These are phyloP conservation scores for Drosophila mojavensis DNA, from an alignment of 1,140 invertebrate species.

Conservation along the genomic window DNA sequence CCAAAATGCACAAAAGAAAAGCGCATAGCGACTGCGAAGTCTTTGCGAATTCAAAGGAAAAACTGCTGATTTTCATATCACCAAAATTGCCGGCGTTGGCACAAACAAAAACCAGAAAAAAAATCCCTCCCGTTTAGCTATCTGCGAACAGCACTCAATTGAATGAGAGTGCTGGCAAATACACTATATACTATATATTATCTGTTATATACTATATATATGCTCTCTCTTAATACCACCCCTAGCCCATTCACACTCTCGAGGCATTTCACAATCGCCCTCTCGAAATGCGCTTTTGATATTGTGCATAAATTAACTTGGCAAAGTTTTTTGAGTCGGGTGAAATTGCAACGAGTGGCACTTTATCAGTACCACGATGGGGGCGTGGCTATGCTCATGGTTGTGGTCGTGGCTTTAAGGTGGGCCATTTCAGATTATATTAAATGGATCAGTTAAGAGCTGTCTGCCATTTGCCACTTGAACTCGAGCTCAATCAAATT, in stretches of 20 bases:
- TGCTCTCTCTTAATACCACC: conserved; percentile 17
- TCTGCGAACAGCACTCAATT: conserved; percentile 66
- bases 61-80: conserved; percentile 79
- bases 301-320: conserved; percentile 77
- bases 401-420: not conserved
- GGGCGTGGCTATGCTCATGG: not conserved
- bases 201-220: conserved; percentile 34
- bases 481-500: conserved; percentile 39
- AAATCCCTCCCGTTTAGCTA: conserved; percentile 23
- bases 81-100: conserved; percentile 71
- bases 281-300: conserved; percentile 62
- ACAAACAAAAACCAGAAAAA: conserved; percentile 26
- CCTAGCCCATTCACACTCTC: not conserved
- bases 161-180: conserved; percentile 71
- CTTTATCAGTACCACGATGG: conserved; percentile 48
- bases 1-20: conserved; percentile 35
- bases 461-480: conserved; percentile 39
- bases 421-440: conserved; percentile 20
- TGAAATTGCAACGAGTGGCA: conserved; percentile 63
- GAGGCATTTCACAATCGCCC: conserved; percentile 19
- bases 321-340: conserved; percentile 57
- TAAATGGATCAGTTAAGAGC: conserved; percentile 26
- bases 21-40: not conserved
- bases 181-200: not conserved
- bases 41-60: conserved; percentile 65